A percentile compares a stretch with the other conserved stretches of the same genome.
Evolutionary conservation across 1,140 invertebrate genomes (phyloP).

Genomic region (Armadillidium nasatum): DNA sequence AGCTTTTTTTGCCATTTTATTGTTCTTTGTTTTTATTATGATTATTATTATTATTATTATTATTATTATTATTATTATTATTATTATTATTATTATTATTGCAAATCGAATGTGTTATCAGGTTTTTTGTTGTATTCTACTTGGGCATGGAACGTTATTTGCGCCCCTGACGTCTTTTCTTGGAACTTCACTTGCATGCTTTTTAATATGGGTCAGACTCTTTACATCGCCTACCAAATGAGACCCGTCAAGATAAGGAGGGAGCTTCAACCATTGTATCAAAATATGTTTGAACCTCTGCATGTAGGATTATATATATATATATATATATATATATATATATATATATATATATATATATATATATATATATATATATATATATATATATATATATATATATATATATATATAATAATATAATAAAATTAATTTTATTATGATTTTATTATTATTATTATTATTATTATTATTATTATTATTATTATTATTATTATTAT

Average conservation of each 20-base stretch:
- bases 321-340: background rate
- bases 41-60: no score
- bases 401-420: no score
- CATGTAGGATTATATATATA: no score
- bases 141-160: conserved; percentile 85
- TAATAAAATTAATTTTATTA: no score
- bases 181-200: conserved; percentile 83
- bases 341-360: background rate
- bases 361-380: conserved; percentile 12
- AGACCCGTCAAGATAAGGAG: conserved; percentile 77
- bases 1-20: no score
- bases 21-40: no score
- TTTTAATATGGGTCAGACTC: conserved; percentile 73
- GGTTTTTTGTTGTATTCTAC: conserved; percentile 75
- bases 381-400: background rate
- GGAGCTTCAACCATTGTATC: conserved; percentile 78
- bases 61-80: no score
- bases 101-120: no score
- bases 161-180: conserved; percentile 79
- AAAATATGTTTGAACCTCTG: conserved; percentile 73
- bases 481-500: no score
- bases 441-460: no score
- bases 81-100: no score
- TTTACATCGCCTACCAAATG: conserved; percentile 74
- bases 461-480: no score